Conservation (phyloP, 2,888 invertebrate genomes). For the Cotesia congregata region DNA sequence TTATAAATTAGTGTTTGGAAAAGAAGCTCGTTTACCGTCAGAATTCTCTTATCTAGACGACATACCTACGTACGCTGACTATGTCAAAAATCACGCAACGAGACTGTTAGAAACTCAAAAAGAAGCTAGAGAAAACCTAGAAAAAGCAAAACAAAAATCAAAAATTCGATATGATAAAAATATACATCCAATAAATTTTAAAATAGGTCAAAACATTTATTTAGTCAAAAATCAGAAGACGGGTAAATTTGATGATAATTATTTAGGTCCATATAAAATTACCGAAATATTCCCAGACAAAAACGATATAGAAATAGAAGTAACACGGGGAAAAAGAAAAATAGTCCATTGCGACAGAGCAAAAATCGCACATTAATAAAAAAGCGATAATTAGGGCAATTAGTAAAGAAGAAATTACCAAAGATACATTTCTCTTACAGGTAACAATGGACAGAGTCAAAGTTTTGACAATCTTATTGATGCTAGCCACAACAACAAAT, state of each 20-base stretch:
- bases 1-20: constrained; percentile 23
- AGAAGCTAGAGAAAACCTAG: constrained; percentile 25
- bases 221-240: constrained; percentile 32
- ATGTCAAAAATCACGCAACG: constrained; percentile 10
- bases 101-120: constrained; percentile 4
- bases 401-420: too few relatives aligned
- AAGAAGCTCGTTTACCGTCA: constrained; percentile 21
- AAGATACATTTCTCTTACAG: too few relatives aligned
- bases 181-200: constrained; percentile 25
- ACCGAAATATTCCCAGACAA: constrained; percentile 20
- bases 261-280: constrained; percentile 34
- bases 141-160: constrained; percentile 26
- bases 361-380: background rate
- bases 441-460: too few relatives aligned
- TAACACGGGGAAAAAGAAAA: background rate
- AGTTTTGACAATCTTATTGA: too few relatives aligned
- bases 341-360: background rate
- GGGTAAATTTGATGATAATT: constrained; percentile 40
- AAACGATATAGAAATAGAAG: constrained; percentile 20
- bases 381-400: background rate
- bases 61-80: constrained; percentile 19
- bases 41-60: constrained; percentile 13
- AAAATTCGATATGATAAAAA: constrained; percentile 33
- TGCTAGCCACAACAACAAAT: too few relatives aligned
- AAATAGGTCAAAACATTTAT: constrained; percentile 34